These are phyloP conservation scores for Passer domesticus DNA, from an alignment of 2,113 vertebrate species.

Conservation along the genomic window DNA sequence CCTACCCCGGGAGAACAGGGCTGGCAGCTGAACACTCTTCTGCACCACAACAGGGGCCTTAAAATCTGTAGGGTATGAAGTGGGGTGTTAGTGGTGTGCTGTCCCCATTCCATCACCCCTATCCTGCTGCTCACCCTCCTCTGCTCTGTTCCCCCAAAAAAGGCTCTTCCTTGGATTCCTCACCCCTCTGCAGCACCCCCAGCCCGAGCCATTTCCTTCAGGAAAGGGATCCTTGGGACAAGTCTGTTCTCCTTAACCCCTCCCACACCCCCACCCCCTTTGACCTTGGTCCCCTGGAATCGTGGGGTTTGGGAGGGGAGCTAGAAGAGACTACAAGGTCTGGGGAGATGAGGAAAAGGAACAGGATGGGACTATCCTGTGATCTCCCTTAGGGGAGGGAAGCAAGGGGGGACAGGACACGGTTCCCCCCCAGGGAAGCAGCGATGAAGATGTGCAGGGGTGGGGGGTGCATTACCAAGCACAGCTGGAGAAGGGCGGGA, in stretches of 20 bases:
- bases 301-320: accelerated
- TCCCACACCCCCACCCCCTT: not conserved
- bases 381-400: not conserved
- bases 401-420: not conserved
- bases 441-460: accelerated
- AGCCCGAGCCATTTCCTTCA: not conserved
- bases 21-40: not conserved
- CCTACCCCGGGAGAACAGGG: not conserved
- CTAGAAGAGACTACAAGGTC: not conserved
- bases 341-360: not conserved
- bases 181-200: not conserved
- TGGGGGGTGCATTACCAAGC: not conserved
- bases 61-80: not conserved
- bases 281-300: not conserved
- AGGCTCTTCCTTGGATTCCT: not conserved
- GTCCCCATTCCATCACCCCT: not conserved
- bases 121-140: not conserved
- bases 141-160: not conserved
- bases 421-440: not conserved
- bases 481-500: not conserved
- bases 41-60: not conserved
- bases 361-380: not conserved
- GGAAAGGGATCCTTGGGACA: not conserved
- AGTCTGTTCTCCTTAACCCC: not conserved
- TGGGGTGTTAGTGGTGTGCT: too few species aligned